Percentiles rank a stretch among this genome's conserved stretches.
phyloP scores from a whole-genome alignment of 2,888 invertebrate genomes.

The Rhopalosiphum nymphaeae region DNA sequence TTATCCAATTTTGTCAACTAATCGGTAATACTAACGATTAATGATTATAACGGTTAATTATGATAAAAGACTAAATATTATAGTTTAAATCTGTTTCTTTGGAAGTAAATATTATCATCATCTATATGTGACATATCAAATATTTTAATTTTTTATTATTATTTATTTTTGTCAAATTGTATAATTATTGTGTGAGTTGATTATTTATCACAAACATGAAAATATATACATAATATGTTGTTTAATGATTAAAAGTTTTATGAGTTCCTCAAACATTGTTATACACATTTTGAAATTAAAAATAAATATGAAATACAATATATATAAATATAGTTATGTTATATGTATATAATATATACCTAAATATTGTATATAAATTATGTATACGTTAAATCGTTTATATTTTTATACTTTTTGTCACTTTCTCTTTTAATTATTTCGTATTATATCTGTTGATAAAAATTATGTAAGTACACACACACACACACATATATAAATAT shows the following conservation, averaged over 20 bases:
- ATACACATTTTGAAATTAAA: not conserved
- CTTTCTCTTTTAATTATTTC: conserved; percentile 6
- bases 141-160: not conserved
- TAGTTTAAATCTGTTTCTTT: not conserved
- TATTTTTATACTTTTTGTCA: not conserved
- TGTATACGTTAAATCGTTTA: not conserved
- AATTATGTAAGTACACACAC: not conserved
- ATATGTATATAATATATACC: not conserved
- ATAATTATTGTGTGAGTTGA: not conserved
- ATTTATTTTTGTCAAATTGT: not conserved
- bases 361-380: not conserved
- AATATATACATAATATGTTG: not conserved
- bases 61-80: not conserved
- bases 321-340: not conserved
- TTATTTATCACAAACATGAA: not conserved
- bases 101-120: not conserved
- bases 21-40: not conserved
- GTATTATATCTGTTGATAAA: not conserved
- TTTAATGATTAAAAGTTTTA: not conserved
- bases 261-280: no score
- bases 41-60: not conserved
- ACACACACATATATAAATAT: no score
- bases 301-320: not conserved
- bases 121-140: not conserved
- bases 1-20: not conserved